These are phyloP conservation scores for Melinaea marsaeus DNA, from an alignment of 2,888 invertebrate genomes.

Conservation along the genomic window DNA sequence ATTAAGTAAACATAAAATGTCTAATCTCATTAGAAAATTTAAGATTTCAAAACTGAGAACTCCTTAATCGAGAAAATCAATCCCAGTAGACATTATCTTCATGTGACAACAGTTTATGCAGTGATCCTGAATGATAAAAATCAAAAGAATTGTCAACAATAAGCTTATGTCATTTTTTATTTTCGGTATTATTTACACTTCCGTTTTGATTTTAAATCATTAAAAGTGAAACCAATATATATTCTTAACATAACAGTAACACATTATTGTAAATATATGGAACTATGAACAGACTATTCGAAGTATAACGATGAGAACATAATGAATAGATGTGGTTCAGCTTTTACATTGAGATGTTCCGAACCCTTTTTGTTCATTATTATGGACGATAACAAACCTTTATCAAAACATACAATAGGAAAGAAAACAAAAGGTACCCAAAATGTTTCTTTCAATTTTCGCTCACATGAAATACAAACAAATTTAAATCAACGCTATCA, in stretches of 20 bases:
- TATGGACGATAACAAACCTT: constrained; percentile 2
- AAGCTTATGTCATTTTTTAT: too few species aligned
- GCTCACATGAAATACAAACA: neutral
- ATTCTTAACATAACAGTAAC: too few species aligned
- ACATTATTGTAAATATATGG: too few species aligned
- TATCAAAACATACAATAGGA: constrained; percentile 5
- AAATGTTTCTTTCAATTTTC: constrained; percentile 3
- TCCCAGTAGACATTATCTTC: too few species aligned
- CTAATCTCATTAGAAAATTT: constrained; percentile 15
- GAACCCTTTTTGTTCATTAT: constrained; percentile 6
- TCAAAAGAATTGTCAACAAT: too few species aligned
- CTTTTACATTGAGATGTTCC: constrained; percentile 4
- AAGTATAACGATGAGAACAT: neutral
- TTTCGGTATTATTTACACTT: too few species aligned
- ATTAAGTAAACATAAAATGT: constrained; percentile 74
- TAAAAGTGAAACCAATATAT: too few species aligned
- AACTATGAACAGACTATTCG: neutral
- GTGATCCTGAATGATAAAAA: too few species aligned
- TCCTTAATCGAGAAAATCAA: too few species aligned
- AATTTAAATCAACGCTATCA: neutral
- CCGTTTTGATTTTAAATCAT: too few species aligned
- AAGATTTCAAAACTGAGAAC: too few species aligned
- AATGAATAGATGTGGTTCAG: constrained; percentile 3
- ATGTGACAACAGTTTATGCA: too few species aligned
- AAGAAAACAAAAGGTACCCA: constrained; percentile 1